A percentile compares a stretch with the other conserved stretches of the same genome.
phyloP scores from a whole-genome alignment of 2,888 invertebrate species.

The Agrochola litura region DNA sequence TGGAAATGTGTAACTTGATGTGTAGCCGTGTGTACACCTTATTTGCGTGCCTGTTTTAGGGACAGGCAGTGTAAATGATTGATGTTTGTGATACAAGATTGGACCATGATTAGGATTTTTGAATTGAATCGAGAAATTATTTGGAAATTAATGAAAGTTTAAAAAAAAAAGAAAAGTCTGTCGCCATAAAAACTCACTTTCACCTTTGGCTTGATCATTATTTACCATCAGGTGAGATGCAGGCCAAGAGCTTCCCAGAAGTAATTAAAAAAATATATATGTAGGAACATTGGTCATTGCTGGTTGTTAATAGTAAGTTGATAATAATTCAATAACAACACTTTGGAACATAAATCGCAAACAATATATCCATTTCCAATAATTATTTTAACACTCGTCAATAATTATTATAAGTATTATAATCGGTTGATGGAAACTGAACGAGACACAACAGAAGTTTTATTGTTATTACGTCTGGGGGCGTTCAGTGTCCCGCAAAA shows the following conservation, averaged over 20 bases:
- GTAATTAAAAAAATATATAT: too few species aligned
- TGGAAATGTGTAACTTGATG: too few species aligned
- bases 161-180: not conserved
- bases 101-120: not conserved
- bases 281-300: not conserved
- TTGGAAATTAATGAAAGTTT: not conserved
- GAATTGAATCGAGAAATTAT: not conserved
- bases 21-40: slow-evolving; percentile 1
- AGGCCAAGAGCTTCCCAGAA: too few species aligned
- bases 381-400: not conserved
- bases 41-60: slow-evolving; percentile 33
- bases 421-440: too few species aligned
- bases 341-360: too few species aligned
- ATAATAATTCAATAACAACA: not conserved
- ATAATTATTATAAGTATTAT: not conserved
- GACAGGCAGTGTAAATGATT: slow-evolving; percentile 17
- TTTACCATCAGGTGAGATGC: too few species aligned
- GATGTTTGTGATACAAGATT: slow-evolving; percentile 23
- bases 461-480: too few species aligned
- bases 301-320: not conserved
- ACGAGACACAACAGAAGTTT: too few species aligned
- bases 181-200: too few species aligned
- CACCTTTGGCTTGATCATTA: too few species aligned
- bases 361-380: too few species aligned
- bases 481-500: too few species aligned